Conservation (phyloP, 2,797 vertebrate species). For the Spinus olivaceus region DNA sequence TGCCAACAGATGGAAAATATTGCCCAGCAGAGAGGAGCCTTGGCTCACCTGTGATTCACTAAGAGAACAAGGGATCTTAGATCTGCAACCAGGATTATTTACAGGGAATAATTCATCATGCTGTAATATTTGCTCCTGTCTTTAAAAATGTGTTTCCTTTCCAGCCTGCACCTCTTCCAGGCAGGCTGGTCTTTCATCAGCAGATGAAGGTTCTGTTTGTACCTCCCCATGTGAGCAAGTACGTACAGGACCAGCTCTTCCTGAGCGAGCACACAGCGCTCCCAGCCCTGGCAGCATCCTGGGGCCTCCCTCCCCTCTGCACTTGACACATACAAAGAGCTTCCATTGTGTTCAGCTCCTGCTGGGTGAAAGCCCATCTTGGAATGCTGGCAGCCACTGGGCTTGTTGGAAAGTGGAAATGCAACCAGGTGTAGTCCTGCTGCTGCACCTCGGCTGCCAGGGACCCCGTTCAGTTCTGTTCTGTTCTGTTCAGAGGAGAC, state of each 20-base stretch:
- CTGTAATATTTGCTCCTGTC: constrained; percentile 21
- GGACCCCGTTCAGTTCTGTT: background rate
- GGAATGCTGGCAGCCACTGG: background rate
- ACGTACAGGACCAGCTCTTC: constrained; percentile 41
- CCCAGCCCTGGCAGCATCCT: constrained; percentile 17
- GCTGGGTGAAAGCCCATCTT: background rate
- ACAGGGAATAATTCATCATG: background rate
- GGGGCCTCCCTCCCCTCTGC: background rate
- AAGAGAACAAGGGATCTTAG: background rate
- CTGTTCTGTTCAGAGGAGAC: background rate
- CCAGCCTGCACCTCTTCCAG: constrained; percentile 22
- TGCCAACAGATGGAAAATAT: background rate
- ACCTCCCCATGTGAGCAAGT: constrained; percentile 16
- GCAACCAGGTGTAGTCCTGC: constrained; percentile 10
- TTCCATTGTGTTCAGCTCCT: constrained; percentile 29
- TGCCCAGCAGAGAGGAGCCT: background rate
- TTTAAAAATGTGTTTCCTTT: constrained; percentile 38
- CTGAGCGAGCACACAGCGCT: background rate
- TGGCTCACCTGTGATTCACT: background rate
- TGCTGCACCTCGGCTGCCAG: background rate
- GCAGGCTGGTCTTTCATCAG: constrained; percentile 53
- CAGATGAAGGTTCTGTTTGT: constrained; percentile 45
- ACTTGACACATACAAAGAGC: constrained; percentile 19
- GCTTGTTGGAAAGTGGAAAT: constrained; percentile 27
- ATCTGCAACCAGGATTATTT: background rate